Base-by-base conservation (phyloP, 2,797 vertebrate genomes). In the Cynodonichthys magdalenae region DNA sequence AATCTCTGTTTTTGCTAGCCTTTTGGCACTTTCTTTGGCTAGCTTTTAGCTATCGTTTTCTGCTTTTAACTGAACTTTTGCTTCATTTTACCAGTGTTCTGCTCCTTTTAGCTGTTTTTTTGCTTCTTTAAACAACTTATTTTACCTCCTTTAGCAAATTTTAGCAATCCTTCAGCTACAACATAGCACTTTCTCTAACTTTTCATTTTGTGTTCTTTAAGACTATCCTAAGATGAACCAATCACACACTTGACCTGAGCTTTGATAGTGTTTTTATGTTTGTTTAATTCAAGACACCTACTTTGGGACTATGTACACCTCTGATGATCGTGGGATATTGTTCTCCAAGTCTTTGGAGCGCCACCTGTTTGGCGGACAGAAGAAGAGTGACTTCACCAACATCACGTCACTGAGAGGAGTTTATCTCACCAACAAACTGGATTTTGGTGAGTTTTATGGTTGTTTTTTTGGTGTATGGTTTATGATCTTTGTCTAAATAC, bases 291-390 rank as follows among this genome's bases (percentile, higher is more conserved):
- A 83, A 90, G 93, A 94, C 59, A 93, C 93, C 2, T 92, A 83
- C 86, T 95, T 94, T 45, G 94, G 94, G 41, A 94, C 93, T 19
- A 90, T 95, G 86, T 95, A 94, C 83, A 94, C 93, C 0, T 95
- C 94, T 3, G 94, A 94, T 11, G 93, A 94, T 68, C 91, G 92
- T 0, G 94, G 94, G 1, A 91, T 94, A 75, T 67, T 95, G 57
- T 95, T 92, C 71, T 92, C 92, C 45, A 94, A 93, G 74, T 95
- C 94, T 0, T 82, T 95, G 7, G 94, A 94, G 80, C 92, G 90
- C 53, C 94, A 95, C 77, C 83, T 95, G 67, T 95, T 95, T 63
- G 92, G 93, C 0, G 90, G 87, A 1, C 89, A 92, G 31, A 86
- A 93, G 63, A 93, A 92, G 78, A 94, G 93, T 15, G 94, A 94